Evolutionary conservation across 2,888 invertebrate species (phyloP), one percentile per base, ranked within the genome.

Genomic region (Pseudococcus longispinus): DNA sequence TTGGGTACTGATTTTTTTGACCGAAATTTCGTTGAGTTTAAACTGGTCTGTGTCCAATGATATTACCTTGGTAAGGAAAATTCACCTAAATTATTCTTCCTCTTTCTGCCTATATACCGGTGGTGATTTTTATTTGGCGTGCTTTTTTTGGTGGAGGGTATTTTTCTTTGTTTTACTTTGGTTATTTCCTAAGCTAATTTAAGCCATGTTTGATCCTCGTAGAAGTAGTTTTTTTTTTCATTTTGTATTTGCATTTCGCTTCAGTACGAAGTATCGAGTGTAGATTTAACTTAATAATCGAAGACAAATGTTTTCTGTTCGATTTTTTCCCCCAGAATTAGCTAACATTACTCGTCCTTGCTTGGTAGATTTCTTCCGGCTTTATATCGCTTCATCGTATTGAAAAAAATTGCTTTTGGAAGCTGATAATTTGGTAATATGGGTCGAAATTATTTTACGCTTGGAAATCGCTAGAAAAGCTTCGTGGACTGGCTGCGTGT

Each of bases 31-130:
- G 88, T 92, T 99, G 90, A 99, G 98, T 92, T 93, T 99, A 89
- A 98, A 98, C 90, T 99, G 99, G 99, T 95, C 99, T 20, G 95
- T 99, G 90, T 98, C 99, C 88, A 98, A 98, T 88, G 99, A 99
- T 91, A 98, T 99, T 90, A 92, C 98, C 89, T 92, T 99, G 95
- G 98, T 98, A 94, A 95, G 51, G 46, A 83, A 0, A 18, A 42
- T 80, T 80, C 77, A 42, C 42, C 32, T 80, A 80, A 26, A 80
- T 80, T 80, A 42, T 20, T 80, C 32, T 32, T 80, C 26, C 77
- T 29, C 23, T 29, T 80, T 80, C 42, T 3, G 77, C 29, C 70
- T 70, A 5, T 70, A 37, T 37, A 65, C 70, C 77, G 77, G 77
- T 80, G 77, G 77, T 42, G 77, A 42, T 42, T 42, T 23, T 42